Conservation (phyloP, 2,797 vertebrate genomes). For the Hybognathus amarus region DNA sequence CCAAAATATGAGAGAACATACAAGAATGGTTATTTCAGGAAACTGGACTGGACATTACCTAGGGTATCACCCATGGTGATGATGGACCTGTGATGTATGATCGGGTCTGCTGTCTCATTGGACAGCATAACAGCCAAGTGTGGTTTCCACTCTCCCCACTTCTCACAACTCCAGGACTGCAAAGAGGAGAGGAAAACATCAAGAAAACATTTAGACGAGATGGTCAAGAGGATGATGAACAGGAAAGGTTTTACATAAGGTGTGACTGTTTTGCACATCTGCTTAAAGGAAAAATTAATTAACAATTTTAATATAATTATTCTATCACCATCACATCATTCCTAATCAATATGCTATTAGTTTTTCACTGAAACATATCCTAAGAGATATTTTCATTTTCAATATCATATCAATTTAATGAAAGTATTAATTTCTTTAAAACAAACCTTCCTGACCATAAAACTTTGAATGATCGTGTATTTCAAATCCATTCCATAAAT, state of each 20-base stretch:
- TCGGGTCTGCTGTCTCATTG: constrained; percentile 80
- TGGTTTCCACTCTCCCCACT: constrained; percentile 90
- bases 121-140: constrained; percentile 90
- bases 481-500: no score
- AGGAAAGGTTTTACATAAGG: background rate
- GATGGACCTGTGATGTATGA: constrained; percentile 77
- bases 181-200: background rate
- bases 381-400: no score
- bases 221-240: background rate
- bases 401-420: background rate
- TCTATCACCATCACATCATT: background rate
- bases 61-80: constrained; percentile 88
- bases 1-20: background rate
- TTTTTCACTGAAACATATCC: background rate
- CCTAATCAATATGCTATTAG: background rate
- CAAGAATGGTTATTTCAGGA: background rate
- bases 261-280: background rate
- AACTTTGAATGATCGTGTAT: no score
- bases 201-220: background rate
- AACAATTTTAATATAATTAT: background rate
- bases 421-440: no score
- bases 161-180: constrained; percentile 76
- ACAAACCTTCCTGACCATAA: no score
- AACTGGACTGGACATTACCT: constrained; percentile 70
- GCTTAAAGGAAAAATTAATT: background rate